Evolutionary conservation across 2,113 vertebrate genomes (phyloP).

Genomic region (Hippocampus mohnikei): DNA sequence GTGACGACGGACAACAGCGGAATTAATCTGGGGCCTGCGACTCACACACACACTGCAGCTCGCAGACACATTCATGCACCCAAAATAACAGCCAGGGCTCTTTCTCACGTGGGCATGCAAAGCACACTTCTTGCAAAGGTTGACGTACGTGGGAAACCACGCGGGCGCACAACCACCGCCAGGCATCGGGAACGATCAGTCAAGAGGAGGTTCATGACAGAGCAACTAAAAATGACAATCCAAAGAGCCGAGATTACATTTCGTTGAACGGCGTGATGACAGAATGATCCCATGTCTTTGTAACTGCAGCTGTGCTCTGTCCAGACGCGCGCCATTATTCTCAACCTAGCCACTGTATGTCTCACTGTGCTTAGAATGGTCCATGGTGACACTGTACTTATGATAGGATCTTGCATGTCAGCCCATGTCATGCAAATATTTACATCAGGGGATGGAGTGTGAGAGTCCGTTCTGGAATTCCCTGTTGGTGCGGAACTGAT

Average conservation of each 20-base stretch:
- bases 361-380: slow-evolving; percentile 60
- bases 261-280: slow-evolving; percentile 72
- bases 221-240: slow-evolving; percentile 69
- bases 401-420: slow-evolving; percentile 65
- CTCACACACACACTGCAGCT: slow-evolving; percentile 29
- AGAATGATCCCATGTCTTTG: slow-evolving; percentile 67
- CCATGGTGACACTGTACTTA: slow-evolving; percentile 63
- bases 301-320: slow-evolving; percentile 61
- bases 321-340: slow-evolving; percentile 65
- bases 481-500: slow-evolving; percentile 50
- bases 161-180: slow-evolving; percentile 36
- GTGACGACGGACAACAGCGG: slow-evolving; percentile 54
- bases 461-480: slow-evolving; percentile 48
- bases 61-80: slow-evolving; percentile 53
- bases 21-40: slow-evolving; percentile 53
- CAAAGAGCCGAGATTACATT: slow-evolving; percentile 71
- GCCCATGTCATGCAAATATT: slow-evolving; percentile 69
- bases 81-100: slow-evolving; percentile 57
- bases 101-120: slow-evolving; percentile 52
- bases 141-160: slow-evolving; percentile 65
- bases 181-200: slow-evolving; percentile 60
- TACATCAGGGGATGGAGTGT: slow-evolving; percentile 54
- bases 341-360: slow-evolving; percentile 63
- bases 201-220: slow-evolving; percentile 54
- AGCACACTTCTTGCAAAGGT: slow-evolving; percentile 64